Evolutionary conservation across 2,797 vertebrate species (phyloP).

Genomic region (Oryzias dopingdopingensis): DNA sequence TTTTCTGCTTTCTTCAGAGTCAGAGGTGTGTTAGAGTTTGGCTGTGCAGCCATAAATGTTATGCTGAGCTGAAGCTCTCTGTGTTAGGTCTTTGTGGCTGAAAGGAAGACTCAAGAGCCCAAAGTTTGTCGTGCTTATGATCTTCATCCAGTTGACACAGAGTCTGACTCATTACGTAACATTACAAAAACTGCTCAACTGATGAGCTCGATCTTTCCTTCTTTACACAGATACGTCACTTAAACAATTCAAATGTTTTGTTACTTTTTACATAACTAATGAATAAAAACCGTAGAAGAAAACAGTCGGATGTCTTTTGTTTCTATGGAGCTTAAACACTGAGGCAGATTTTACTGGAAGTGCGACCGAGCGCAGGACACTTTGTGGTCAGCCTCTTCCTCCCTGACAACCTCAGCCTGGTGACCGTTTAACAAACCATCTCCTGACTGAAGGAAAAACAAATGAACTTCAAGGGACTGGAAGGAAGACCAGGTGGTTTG

Average conservation of each 20-base stretch:
- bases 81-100: constrained; percentile 23
- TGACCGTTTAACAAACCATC: constrained; percentile 12
- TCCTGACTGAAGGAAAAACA: constrained; percentile 47
- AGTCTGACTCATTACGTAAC: constrained; percentile 29
- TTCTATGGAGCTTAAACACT: background rate
- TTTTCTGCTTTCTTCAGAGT: constrained; percentile 29
- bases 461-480: constrained; percentile 47
- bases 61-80: constrained; percentile 33
- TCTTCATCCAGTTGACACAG: constrained; percentile 13
- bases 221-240: too few relatives aligned
- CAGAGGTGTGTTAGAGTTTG: constrained; percentile 51
- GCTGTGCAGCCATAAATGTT: constrained; percentile 55
- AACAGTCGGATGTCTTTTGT: too few relatives aligned
- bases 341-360: constrained; percentile 22
- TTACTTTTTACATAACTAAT: too few relatives aligned
- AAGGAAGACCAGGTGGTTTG: constrained; percentile 33
- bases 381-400: constrained; percentile 55
- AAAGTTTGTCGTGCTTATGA: constrained; percentile 6
- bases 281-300: too few relatives aligned
- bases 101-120: constrained; percentile 5
- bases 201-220: background rate
- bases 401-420: constrained; percentile 41
- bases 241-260: too few relatives aligned
- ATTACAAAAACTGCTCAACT: background rate
- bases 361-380: constrained; percentile 26